Evolutionary conservation across 2,797 vertebrate genomes (phyloP).

Genomic region (Pipistrellus pipistrellus): DNA sequence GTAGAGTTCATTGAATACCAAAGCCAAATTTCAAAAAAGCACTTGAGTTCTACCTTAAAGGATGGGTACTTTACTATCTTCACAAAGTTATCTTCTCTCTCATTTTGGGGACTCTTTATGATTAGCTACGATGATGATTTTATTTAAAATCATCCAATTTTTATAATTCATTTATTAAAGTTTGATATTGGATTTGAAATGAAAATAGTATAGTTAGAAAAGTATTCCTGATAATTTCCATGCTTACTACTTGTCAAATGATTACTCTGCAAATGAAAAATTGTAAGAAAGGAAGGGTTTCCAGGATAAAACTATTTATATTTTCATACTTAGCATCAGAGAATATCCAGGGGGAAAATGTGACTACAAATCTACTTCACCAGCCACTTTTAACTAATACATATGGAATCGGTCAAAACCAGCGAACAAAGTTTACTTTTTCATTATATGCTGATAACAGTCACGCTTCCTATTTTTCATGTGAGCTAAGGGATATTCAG

Average conservation of each 20-base stretch:
- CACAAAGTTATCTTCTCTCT: not conserved
- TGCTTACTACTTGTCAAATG: not conserved
- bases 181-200: not conserved
- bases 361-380: constrained; percentile 20
- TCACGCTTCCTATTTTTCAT: not conserved
- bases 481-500: not conserved
- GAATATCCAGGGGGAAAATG: not conserved
- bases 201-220: not conserved
- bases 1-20: not conserved
- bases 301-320: not conserved
- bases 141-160: not conserved
- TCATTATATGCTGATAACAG: not conserved
- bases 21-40: not conserved
- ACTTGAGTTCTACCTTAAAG: not conserved
- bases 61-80: not conserved
- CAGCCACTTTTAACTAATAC: constrained; percentile 11
- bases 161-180: not conserved
- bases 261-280: not conserved
- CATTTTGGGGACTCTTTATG: not conserved
- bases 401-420: constrained; percentile 2
- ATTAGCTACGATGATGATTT: not conserved
- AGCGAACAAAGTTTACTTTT: not conserved
- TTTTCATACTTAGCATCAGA: constrained; percentile 21
- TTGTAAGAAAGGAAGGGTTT: not conserved
- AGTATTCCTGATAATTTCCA: not conserved